phyloP scores from a whole-genome alignment of 2,888 invertebrate species.

The Dynastes grantii region DNA sequence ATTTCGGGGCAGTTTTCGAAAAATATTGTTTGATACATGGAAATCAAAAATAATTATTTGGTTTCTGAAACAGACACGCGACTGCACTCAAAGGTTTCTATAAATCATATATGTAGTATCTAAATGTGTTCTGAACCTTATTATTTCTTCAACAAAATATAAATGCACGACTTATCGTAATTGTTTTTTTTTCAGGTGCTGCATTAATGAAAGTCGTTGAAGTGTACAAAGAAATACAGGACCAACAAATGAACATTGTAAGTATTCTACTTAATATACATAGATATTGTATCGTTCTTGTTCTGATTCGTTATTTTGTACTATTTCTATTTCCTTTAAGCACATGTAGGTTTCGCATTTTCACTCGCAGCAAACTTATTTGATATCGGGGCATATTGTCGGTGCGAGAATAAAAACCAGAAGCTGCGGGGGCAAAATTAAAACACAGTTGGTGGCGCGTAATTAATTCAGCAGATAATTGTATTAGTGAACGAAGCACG shows the following conservation, averaged over 20 bases:
- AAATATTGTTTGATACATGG: too few species aligned
- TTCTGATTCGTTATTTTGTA: too few species aligned
- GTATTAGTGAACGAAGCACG: constrained; percentile 61
- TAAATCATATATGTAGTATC: too few species aligned
- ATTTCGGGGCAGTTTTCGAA: too few species aligned
- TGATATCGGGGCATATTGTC: background rate
- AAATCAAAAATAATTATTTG: too few species aligned
- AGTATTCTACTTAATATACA: constrained; percentile 71
- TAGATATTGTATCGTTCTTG: background rate
- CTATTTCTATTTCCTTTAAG: constrained; percentile 1
- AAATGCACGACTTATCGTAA: too few species aligned
- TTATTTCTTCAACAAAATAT: too few species aligned
- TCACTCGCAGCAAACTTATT: constrained; percentile 8
- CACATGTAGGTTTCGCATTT: background rate
- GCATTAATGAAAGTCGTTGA: constrained; percentile 94
- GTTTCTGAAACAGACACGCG: too few species aligned
- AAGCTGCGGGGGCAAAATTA: constrained; percentile 51
- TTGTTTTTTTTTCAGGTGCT: constrained; percentile 78
- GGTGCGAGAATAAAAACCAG: constrained; percentile 9
- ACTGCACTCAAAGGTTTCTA: too few species aligned
- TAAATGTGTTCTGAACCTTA: too few species aligned
- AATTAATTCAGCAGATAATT: constrained; percentile 65
- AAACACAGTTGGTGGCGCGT: constrained; percentile 60
- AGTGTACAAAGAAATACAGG: constrained; percentile 94
- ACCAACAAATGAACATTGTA: constrained; percentile 95